Base-by-base conservation (phyloP, 1,140 invertebrate genomes). In the Drosophila pseudoananassae region DNA sequence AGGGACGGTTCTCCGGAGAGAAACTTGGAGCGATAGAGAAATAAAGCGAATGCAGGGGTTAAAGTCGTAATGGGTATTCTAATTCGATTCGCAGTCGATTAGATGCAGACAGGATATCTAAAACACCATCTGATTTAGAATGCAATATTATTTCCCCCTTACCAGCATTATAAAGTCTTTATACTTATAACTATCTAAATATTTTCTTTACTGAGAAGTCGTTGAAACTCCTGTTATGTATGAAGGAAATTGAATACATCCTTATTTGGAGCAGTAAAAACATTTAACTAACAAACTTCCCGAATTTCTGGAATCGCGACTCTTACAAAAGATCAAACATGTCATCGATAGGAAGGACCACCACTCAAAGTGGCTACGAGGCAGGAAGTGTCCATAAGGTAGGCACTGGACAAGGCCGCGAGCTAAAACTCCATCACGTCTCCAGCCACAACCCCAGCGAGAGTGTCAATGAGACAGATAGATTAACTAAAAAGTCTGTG, bases 401-500 rank as follows among this genome's bases (percentile, higher is more conserved):
- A 27, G 43, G 53, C 27, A 14, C 9, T 10, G 6, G 3, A 49
- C 3, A 15, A 20, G 7, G 4, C 12, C 4, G 33, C 1, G 33
- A 7, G 12, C 20, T 20, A 20, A 20, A 12, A 10, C 4, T 9
- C 1, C 25, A 25, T 14, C 1, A 12, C 45, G 0, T 20, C 45
- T 1, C 8, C 45, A 43, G 3, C 5, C 3, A 5, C n/a, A 45
- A 10, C 8, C 6, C 8, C 27, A 4, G 6, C 29, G 29, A n/a
- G 9, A 12, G 4, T 12, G 10, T 10, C n/a, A 6, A 4, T 9
- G 1, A 55, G 3, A 20, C 20, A 66, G 0, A 1, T 1, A 4
- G 45, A 65, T 7, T 9, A 8, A 20, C 49, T 2, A 84, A 85
- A 29, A 77, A 87, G 29, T 75, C 78, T 6, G 83, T 87, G 1